These are phyloP conservation scores for Lamprologus sp. DNA, from an alignment of 2,113 vertebrate species.

Conservation along the genomic window DNA sequence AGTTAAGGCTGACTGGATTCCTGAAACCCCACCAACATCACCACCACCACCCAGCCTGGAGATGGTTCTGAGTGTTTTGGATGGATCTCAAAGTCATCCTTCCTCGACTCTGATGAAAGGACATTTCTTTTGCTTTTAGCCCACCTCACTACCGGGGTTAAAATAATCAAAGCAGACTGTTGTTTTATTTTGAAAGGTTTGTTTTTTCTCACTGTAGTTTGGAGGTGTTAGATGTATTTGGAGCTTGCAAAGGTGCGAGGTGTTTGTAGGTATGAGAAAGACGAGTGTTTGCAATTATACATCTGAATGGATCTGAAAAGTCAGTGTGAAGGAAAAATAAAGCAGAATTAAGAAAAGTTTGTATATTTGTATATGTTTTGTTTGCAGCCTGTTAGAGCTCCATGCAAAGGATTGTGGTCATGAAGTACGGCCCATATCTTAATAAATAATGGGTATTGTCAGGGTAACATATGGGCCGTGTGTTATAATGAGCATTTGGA, in stretches of 20 bases:
- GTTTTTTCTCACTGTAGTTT: neutral
- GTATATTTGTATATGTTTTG: conserved; percentile 44
- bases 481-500: conserved; percentile 64
- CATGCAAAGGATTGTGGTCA: conserved; percentile 30
- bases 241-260: neutral
- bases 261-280: neutral
- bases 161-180: conserved; percentile 4
- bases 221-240: neutral
- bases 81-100: conserved; percentile 2
- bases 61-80: conserved; percentile 32
- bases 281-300: neutral
- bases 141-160: neutral
- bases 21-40: conserved; percentile 3
- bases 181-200: neutral
- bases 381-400: conserved; percentile 53
- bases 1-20: conserved; percentile 65
- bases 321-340: neutral
- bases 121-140: neutral
- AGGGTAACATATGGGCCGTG: conserved; percentile 60
- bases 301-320: neutral
- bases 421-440: conserved; percentile 51
- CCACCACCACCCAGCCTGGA: neutral
- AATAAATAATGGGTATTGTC: conserved; percentile 69
- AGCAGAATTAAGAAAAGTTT: neutral
- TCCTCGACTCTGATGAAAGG: conserved; percentile 10